Percentiles rank a stretch among this genome's conserved stretches.
Conservation (phyloP, 64 coral and sea anemone genomes). For the Porites lutea region DNA sequence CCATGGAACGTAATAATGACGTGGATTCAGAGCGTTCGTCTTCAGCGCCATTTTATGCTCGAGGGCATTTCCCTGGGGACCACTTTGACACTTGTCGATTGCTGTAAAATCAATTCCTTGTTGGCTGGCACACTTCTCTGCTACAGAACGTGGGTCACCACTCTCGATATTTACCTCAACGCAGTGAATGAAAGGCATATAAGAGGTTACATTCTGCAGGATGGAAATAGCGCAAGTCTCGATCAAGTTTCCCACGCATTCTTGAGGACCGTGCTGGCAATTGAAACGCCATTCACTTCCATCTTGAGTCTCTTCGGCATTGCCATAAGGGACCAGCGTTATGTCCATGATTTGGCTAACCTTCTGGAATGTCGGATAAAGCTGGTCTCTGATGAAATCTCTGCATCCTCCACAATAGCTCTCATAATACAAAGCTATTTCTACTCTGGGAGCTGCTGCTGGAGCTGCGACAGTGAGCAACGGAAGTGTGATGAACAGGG, state of each 20-base stretch:
- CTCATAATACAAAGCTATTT: constrained; percentile 74
- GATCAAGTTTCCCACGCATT: constrained; percentile 83
- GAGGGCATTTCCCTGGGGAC: constrained; percentile 66
- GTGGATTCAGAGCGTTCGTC: constrained; percentile 68
- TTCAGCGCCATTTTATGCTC: constrained; percentile 85
- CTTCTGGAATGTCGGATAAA: constrained; percentile 72
- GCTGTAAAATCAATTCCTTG: constrained; percentile 69
- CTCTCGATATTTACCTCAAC: constrained; percentile 33
- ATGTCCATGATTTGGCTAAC: constrained; percentile 83
- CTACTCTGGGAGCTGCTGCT: constrained; percentile 42
- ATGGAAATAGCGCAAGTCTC: constrained; percentile 78
- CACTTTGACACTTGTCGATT: constrained; percentile 64
- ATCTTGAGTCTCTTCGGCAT: constrained; percentile 40
- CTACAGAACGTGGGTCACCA: constrained; percentile 15
- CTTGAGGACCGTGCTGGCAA: constrained; percentile 76
- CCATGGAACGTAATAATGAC: constrained; percentile 77
- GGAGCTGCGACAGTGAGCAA: background rate
- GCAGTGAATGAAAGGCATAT: constrained; percentile 86
- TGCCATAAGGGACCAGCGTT: constrained; percentile 80
- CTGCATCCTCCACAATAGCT: constrained; percentile 74
- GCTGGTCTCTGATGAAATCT: constrained; percentile 48
- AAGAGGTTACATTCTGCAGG: constrained; percentile 38
- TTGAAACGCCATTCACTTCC: constrained; percentile 60
- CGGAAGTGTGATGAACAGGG: background rate
- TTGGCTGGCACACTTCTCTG: constrained; percentile 39